These are phyloP conservation scores for Drepana falcataria DNA, from an alignment of 2,888 invertebrate genomes.

Conservation along the genomic window DNA sequence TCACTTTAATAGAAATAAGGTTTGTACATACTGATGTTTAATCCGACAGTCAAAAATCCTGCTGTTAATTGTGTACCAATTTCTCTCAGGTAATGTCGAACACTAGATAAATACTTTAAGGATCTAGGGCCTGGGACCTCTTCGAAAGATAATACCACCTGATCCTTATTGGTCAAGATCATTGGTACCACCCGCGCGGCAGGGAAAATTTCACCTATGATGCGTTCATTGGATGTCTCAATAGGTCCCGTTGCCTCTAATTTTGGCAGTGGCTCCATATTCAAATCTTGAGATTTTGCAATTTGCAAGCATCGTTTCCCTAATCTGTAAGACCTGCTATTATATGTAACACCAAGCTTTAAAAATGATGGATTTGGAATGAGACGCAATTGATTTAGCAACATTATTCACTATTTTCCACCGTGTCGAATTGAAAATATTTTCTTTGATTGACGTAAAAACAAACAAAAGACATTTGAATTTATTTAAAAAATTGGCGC, in stretches of 20 bases:
- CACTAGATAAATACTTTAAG: slow-evolving; percentile 76
- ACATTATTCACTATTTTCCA: slow-evolving; percentile 26
- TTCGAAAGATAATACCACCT: slow-evolving; percentile 73
- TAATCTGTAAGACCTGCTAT: slow-evolving; percentile 25
- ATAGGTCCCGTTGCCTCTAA: slow-evolving; percentile 9
- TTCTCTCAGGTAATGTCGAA: slow-evolving; percentile 80
- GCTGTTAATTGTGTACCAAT: slow-evolving; percentile 81
- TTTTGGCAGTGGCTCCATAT: slow-evolving; percentile 16
- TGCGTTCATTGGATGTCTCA: slow-evolving; percentile 8
- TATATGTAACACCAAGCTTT: slow-evolving; percentile 20
- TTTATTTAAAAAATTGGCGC: slow-evolving; percentile 4
- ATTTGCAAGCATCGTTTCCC: slow-evolving; percentile 26
- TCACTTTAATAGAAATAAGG: slow-evolving; percentile 2
- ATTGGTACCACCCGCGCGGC: slow-evolving; percentile 46
- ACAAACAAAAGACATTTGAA: slow-evolving; percentile 10
- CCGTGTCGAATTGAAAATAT: slow-evolving; percentile 12
- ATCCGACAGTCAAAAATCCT: slow-evolving; percentile 65
- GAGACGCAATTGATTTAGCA: slow-evolving; percentile 38
- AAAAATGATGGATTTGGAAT: slow-evolving; percentile 22
- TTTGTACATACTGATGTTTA: slow-evolving; percentile 68
- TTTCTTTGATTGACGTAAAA: slow-evolving; percentile 2
- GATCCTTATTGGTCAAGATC: slow-evolving; percentile 49
- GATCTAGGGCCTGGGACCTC: slow-evolving; percentile 81
- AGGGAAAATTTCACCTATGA: slow-evolving; percentile 41
- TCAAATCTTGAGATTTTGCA: slow-evolving; percentile 23